Conservation (phyloP, 2,113 vertebrate species). For the Cathartes aura region DNA sequence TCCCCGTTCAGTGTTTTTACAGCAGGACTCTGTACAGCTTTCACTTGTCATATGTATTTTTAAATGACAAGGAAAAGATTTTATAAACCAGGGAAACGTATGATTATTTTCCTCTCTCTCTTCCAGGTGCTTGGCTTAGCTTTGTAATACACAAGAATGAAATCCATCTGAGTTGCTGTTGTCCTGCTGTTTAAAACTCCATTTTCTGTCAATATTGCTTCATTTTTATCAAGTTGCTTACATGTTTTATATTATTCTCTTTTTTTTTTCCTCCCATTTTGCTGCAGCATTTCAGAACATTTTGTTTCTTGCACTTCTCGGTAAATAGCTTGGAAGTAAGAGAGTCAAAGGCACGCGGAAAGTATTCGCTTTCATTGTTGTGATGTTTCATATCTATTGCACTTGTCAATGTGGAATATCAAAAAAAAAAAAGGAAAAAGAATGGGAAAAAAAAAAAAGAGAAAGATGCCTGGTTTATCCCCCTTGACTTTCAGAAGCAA, state of each 20-base stretch:
- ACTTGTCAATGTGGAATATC: slow-evolving; percentile 41
- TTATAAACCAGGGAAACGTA: neutral
- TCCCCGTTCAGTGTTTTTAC: neutral
- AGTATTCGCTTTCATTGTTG: slow-evolving; percentile 49
- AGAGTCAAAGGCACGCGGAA: slow-evolving; percentile 62
- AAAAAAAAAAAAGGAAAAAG: accelerated
- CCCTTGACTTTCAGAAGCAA: neutral
- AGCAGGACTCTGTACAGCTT: neutral
- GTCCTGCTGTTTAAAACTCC: slow-evolving; percentile 72
- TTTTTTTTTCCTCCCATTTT: neutral
- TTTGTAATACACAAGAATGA: neutral
- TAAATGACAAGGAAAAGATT: slow-evolving; percentile 27
- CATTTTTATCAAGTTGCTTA: slow-evolving; percentile 65
- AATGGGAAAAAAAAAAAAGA: accelerated
- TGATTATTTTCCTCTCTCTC: slow-evolving; percentile 1
- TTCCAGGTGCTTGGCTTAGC: slow-evolving; percentile 29
- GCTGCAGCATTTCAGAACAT: slow-evolving; percentile 71
- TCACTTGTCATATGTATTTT: neutral
- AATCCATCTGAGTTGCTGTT: slow-evolving; percentile 51
- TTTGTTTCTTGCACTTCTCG: slow-evolving; percentile 72
- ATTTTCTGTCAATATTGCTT: slow-evolving; percentile 74
- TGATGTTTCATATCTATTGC: slow-evolving; percentile 45
- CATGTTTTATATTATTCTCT: slow-evolving; percentile 47
- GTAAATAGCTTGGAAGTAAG: slow-evolving; percentile 80
- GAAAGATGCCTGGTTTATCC: slow-evolving; percentile 12